phyloP scores from a whole-genome alignment of 1,140 invertebrate species.

The Oscheius sp. region DNA sequence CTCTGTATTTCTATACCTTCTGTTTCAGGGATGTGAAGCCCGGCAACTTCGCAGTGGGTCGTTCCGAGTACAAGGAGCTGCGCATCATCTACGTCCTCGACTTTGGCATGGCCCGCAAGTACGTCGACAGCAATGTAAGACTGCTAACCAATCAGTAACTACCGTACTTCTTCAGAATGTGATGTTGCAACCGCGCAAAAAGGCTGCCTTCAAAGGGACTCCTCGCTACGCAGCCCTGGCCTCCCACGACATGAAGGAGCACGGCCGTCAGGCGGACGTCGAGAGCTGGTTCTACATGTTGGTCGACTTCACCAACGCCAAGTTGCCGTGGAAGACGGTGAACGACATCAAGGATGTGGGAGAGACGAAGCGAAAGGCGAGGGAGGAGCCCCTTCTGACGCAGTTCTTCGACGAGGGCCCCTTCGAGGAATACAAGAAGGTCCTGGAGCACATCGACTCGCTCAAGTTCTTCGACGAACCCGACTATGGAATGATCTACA shows the following conservation, averaged over 20 bases:
- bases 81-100: conserved; percentile 45
- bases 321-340: conserved; percentile 38
- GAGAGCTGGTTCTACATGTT: conserved; percentile 39
- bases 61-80: conserved; percentile 38
- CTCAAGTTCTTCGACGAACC: conserved; percentile 30
- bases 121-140: conserved; percentile 30
- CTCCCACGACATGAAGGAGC: conserved; percentile 27
- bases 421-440: conserved; percentile 9
- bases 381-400: conserved; percentile 9
- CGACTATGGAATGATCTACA: conserved; percentile 26
- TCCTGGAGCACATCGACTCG: conserved; percentile 24
- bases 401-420: conserved; percentile 27
- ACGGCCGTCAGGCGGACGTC: conserved; percentile 40
- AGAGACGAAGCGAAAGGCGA: conserved; percentile 26
- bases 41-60: conserved; percentile 44
- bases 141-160: background rate
- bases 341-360: conserved; percentile 36
- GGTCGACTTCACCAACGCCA: conserved; percentile 37
- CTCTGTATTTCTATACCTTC: no score
- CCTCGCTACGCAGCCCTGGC: conserved; percentile 37
- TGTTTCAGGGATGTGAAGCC: conserved; percentile 48
- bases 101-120: conserved; percentile 46
- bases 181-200: conserved; percentile 20
- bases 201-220: conserved; percentile 33
- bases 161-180: conserved; percentile 9